Conservation (phyloP, 2,113 vertebrate genomes). For the Ciconia stormi region DNA sequence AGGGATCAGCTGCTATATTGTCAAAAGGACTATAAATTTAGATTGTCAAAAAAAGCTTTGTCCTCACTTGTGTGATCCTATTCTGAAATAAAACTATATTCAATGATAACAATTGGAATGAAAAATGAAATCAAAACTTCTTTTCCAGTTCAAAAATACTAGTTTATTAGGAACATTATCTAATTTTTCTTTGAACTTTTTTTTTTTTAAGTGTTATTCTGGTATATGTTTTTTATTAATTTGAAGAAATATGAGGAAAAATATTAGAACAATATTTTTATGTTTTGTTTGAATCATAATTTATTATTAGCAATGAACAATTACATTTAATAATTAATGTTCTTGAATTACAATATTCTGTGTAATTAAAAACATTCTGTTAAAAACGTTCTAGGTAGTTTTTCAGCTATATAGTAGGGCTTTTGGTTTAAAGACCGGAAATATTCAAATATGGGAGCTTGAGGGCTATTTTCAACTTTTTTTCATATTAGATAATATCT, state of each 20-base stretch:
- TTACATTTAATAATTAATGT: not conserved
- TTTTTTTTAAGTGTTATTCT: not conserved
- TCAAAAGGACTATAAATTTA: not conserved
- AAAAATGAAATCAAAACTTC: not conserved
- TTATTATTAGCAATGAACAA: not conserved
- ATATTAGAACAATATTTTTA: not conserved
- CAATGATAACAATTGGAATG: not conserved
- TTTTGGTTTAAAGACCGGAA: not conserved
- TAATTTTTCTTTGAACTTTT: not conserved
- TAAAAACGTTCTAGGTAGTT: not conserved
- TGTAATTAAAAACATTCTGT: not conserved
- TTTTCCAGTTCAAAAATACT: not conserved
- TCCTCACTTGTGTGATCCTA: not conserved
- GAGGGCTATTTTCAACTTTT: not conserved
- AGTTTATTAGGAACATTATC: not conserved
- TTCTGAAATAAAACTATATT: not conserved
- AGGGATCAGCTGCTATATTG: not conserved
- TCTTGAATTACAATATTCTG: not conserved
- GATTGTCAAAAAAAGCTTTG: not conserved
- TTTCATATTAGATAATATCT: not conserved
- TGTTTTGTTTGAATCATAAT: rapidly evolving
- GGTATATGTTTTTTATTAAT: not conserved
- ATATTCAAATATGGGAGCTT: not conserved
- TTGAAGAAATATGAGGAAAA: not conserved
- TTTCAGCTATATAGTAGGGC: not conserved